Percentiles rank a stretch among this genome's conserved stretches.
phyloP scores from a whole-genome alignment of 2,888 invertebrate species.

The Prenolepis imparis region DNA sequence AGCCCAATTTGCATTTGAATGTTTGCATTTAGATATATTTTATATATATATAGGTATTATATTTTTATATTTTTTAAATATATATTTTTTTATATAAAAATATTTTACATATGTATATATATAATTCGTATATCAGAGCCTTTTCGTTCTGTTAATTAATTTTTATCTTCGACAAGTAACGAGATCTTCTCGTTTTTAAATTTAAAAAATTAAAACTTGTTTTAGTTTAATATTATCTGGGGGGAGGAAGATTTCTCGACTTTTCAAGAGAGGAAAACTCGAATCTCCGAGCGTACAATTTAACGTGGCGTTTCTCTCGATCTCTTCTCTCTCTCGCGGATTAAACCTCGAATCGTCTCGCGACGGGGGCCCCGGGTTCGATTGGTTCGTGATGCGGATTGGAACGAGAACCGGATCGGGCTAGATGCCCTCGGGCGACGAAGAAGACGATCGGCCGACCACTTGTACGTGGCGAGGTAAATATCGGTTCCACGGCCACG shows the following conservation, averaged over 20 bases:
- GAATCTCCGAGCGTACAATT: neutral
- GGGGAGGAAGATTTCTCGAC: neutral
- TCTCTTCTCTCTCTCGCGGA: conserved; percentile 10
- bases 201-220: no score
- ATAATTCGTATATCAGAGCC: no score
- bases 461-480: conserved; percentile 38
- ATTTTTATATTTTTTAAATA: no score
- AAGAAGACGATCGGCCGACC: conserved; percentile 58
- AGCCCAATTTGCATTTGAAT: no score
- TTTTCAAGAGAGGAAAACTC: neutral
- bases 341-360: conserved; percentile 28
- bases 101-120: no score
- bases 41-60: no score
- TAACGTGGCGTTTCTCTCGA: conserved; percentile 44
- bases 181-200: neutral
- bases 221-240: no score
- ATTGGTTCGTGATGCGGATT: conserved; percentile 71
- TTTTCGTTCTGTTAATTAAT: no score
- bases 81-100: no score
- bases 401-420: conserved; percentile 74
- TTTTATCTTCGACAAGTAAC: no score
- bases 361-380: conserved; percentile 52
- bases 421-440: conserved; percentile 64
- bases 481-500: conserved; percentile 61
- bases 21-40: no score